Conservation (phyloP, 2,113 vertebrate genomes). For the Eidolon helvum region DNA sequence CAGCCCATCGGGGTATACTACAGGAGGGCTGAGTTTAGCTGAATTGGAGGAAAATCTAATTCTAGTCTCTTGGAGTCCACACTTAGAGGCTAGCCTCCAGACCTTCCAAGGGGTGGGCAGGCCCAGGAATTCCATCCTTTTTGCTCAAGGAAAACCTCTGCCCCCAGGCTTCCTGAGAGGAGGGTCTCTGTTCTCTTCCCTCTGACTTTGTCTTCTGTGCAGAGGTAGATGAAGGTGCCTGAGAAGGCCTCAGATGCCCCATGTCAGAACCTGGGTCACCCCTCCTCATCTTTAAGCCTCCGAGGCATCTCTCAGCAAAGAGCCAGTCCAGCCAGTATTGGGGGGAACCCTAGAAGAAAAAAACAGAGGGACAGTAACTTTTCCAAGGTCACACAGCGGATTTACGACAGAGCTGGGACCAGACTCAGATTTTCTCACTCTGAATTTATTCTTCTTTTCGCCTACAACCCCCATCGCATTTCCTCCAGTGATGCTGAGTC, state of each 20-base stretch:
- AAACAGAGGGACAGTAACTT: background rate
- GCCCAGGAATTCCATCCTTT: background rate
- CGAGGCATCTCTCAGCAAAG: background rate
- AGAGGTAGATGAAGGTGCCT: background rate
- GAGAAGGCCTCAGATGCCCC: background rate
- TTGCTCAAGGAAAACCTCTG: background rate
- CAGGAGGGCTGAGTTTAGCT: background rate
- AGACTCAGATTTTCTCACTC: background rate
- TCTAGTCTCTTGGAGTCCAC: background rate
- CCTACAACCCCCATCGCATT: background rate
- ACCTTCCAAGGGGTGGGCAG: background rate
- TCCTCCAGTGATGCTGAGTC: background rate
- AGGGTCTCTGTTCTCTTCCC: background rate
- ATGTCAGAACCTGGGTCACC: background rate
- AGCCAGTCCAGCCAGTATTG: background rate
- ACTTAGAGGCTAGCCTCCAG: background rate
- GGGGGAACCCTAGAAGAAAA: background rate
- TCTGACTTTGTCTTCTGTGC: background rate
- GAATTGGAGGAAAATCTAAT: background rate
- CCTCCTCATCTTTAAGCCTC: background rate
- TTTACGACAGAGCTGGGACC: accelerated
- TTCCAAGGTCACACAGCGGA: background rate
- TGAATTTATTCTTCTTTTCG: background rate
- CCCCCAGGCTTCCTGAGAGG: too few species aligned
- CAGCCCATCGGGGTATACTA: background rate